Evolutionary conservation across 2,113 vertebrate species (phyloP), one percentile per base, ranked within the genome.

Genomic region (Eurypyga helias): DNA sequence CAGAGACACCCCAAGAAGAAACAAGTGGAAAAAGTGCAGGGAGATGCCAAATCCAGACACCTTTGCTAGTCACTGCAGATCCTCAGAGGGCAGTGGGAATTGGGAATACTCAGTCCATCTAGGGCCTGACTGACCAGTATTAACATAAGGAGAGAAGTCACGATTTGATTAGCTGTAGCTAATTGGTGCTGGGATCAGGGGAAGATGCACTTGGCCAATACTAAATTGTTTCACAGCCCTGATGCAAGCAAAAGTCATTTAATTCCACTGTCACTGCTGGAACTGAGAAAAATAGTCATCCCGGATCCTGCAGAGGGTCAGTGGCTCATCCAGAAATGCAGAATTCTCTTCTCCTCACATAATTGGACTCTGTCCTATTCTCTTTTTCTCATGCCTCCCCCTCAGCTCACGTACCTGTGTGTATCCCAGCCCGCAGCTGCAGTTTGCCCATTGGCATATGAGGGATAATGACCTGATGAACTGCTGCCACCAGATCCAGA

Each of bases 401-500:
- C 43, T 45, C 79, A 31, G 48, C 45, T 26, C 6, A 14, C 69
- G 21, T 78, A 99, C 99, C 99, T 95, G 99, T 99, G 97, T 99
- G 99, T 38, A 99, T 98, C 33, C 99, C 99, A 4, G 98, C 99
- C 54, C 99, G 95, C 46, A 99, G 98, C 97, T 99, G 97, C 84
- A 99, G 98, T 12, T 98, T 98, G 85, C 97, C 96, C 2, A 6
- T 65, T 6, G 98, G 98, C 98, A 98, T 98, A 92, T 99, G 99
- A 2, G 99, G 99, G 73, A 99, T 98, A 69, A 90, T 52, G 3
- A 99, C 99, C 96, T 99, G 99, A 26, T 98, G 95, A 55, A 99
- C 99, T 0, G 99, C 99, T 3, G 99, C 99, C 72, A 99, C 98
- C 95, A 99, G 95, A 14, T 99, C 99, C 97, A 99, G 98, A 8